Evolutionary conservation across 2,888 invertebrate species (phyloP).

Genomic region (Rhamphomyia laevipes): DNA sequence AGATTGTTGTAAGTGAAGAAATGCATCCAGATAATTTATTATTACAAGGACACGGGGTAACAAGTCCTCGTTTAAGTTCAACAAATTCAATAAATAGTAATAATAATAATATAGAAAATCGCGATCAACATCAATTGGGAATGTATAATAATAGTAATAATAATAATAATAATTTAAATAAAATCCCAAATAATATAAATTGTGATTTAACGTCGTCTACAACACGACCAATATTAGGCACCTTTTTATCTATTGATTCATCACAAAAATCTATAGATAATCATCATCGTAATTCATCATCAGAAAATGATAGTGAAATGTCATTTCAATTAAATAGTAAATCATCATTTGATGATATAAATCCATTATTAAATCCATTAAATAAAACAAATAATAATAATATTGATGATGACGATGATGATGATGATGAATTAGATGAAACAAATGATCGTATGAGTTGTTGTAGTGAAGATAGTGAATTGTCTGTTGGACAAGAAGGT

Average conservation of each 20-base stretch:
- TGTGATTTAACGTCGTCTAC: background rate
- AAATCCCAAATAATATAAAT: background rate
- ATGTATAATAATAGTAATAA: background rate
- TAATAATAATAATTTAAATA: background rate
- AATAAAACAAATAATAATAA: background rate
- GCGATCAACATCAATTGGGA: background rate
- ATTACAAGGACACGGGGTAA: conserved; percentile 28
- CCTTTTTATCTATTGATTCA: background rate
- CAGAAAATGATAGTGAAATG: background rate
- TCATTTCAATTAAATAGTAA: background rate
- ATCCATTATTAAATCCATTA: background rate
- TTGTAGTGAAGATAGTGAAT: conserved; percentile 65
- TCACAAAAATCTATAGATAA: background rate
- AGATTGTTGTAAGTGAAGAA: conserved; percentile 3
- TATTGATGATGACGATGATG: conserved; percentile 12
- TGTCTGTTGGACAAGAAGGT: conserved; percentile 67
- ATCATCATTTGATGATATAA: background rate
- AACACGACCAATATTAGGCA: background rate
- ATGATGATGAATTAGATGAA: conserved; percentile 15
- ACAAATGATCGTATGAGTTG: conserved; percentile 46
- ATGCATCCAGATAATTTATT: conserved; percentile 36
- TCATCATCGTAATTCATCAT: background rate
- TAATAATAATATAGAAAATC: background rate
- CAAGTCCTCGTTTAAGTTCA: conserved; percentile 26
- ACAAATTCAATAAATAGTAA: background rate